phyloP scores from a whole-genome alignment of 1,140 invertebrate species.

The Eupeodes corollae region DNA sequence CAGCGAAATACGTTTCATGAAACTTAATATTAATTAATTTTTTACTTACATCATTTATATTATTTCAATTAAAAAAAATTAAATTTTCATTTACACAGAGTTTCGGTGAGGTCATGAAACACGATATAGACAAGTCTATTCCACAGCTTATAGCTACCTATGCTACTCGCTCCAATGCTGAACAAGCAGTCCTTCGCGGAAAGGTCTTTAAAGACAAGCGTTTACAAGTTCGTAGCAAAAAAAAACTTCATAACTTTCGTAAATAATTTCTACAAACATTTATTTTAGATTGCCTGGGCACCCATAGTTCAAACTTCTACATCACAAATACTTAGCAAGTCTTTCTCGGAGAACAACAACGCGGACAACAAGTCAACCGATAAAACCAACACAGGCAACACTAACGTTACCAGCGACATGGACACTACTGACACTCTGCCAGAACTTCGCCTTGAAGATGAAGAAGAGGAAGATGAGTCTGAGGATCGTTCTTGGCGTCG shows the following conservation, averaged over 20 bases:
- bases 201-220: conserved; percentile 36
- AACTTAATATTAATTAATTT: too few species aligned
- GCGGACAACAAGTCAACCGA: background rate
- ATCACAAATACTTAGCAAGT: background rate
- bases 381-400: background rate
- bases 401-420: conserved; percentile 4
- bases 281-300: conserved; percentile 27
- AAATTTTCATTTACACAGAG: conserved; percentile 12
- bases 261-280: background rate
- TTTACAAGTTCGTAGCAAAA: conserved; percentile 19
- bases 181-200: conserved; percentile 34
- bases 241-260: background rate
- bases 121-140: conserved; percentile 33
- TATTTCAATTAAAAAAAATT: too few species aligned
- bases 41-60: too few species aligned
- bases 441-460: conserved; percentile 33
- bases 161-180: conserved; percentile 35
- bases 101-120: conserved; percentile 36
- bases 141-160: conserved; percentile 33
- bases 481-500: conserved; percentile 37
- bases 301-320: conserved; percentile 17
- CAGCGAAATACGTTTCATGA: too few species aligned
- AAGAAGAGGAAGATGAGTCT: conserved; percentile 35
- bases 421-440: conserved; percentile 24
- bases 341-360: background rate